Base-by-base conservation (phyloP, 2,113 vertebrate genomes). In the Todiramphus saurophagus region DNA sequence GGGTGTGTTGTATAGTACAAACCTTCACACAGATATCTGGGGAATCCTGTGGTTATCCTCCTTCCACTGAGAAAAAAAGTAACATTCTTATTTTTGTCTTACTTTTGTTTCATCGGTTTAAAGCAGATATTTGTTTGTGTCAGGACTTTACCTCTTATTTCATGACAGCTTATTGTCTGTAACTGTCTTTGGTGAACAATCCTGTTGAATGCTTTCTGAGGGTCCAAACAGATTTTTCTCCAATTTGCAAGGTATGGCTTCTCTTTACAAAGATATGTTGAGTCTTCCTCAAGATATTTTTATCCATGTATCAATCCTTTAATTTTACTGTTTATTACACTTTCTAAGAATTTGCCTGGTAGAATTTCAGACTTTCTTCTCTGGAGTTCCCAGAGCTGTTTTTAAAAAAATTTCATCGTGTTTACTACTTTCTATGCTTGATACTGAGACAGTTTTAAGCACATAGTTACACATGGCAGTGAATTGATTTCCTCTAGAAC, bases 401-500 rank as follows among this genome's bases (percentile, higher is more conserved):
- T 77, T 14, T 3, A 84, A 4, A 84, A 94, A 59, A 3, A 8
- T 19, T 67, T 64, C 13, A 72, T 75, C 43, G 10, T 2, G 1
- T 90, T 93, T 90, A 48, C 62, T 87, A 43, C 35, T 56, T 85
- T 91, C 39, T 90, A 0, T 1, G 3, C 62, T 82, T 82, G 43
- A 60, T 75, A 72, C 17, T 48, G 66, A 84, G 43, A 30, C 2
- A 8, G 10, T 90, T 91, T 94, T 91, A 87, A 76, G 44, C 0
- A 2, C 33, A 16, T 87, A 28, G 43, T 68, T 94, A 64, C 28
- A 60, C 69, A 83, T 56, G 37, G 10, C 39, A 79, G 74, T 63
- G 62, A 82, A 79, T 5, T 85, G 35, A 89, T 91, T 91, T 93
- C 23, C 39, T 85, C 90, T 64, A 83, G 58, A 97, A 85, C 16